Evolutionary conservation across 2,113 vertebrate species (phyloP).

Genomic region (Leucoraja erinaceus): DNA sequence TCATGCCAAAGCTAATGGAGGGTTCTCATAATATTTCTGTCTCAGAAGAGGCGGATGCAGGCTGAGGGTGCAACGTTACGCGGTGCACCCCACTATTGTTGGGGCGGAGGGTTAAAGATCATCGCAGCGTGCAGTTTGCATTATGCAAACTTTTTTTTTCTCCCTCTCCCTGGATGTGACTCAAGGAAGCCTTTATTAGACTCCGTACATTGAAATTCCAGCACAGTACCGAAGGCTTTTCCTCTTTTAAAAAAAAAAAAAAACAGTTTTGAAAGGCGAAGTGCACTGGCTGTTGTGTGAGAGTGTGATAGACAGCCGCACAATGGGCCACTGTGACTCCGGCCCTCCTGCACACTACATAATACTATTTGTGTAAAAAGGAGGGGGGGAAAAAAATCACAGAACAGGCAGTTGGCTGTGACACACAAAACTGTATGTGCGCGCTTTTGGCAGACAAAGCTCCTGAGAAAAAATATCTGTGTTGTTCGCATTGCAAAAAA

Average conservation of each 20-base stretch:
- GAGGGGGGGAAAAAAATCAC: neutral
- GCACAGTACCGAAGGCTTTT: slow-evolving; percentile 39
- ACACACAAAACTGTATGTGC: slow-evolving; percentile 29
- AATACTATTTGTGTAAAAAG: slow-evolving; percentile 35
- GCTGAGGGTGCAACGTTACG: slow-evolving; percentile 7
- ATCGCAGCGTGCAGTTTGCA: slow-evolving; percentile 26
- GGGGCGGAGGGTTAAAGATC: slow-evolving; percentile 18
- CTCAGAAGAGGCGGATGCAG: neutral
- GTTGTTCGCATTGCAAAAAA: neutral
- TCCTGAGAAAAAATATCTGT: neutral
- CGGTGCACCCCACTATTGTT: neutral
- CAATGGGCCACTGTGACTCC: slow-evolving; percentile 51
- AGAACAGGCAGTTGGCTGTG: slow-evolving; percentile 14
- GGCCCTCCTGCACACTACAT: slow-evolving; percentile 42
- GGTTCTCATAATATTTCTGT: slow-evolving; percentile 3
- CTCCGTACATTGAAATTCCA: slow-evolving; percentile 48
- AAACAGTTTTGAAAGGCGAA: slow-evolving; percentile 25
- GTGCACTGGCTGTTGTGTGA: slow-evolving; percentile 27
- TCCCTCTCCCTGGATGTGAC: neutral
- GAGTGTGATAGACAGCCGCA: slow-evolving; percentile 45
- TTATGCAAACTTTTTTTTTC: slow-evolving; percentile 10
- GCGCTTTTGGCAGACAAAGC: neutral
- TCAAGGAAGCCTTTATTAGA: slow-evolving; percentile 30
- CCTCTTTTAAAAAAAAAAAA: neutral
- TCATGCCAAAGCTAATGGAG: neutral